Evolutionary conservation across 64 coral and sea anemone species (phyloP).

Genomic region (Stylophora pistillata): DNA sequence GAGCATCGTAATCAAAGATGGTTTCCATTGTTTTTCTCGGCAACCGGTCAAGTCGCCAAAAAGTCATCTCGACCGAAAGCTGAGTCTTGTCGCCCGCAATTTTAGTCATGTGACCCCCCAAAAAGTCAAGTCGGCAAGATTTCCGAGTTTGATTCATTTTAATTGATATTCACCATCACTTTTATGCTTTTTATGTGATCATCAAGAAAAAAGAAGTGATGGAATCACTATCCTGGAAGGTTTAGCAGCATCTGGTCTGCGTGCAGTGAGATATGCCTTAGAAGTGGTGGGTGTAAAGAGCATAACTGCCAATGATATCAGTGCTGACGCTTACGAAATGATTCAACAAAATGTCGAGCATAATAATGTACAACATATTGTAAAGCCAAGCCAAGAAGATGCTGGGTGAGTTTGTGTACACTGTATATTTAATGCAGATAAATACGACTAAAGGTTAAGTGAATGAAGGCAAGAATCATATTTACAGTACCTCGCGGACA

Average conservation of each 20-base stretch:
- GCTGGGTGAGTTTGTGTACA: slow-evolving; percentile 74
- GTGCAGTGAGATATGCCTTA: slow-evolving; percentile 92
- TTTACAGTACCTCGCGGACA: no score
- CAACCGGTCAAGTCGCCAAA: no score
- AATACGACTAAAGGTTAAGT: neutral
- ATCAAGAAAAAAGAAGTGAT: neutral
- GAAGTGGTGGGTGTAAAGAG: slow-evolving; percentile 75
- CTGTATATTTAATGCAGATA: neutral
- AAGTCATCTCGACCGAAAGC: no score
- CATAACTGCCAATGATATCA: slow-evolving; percentile 94
- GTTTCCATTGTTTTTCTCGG: neutral
- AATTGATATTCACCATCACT: neutral
- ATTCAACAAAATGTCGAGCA: slow-evolving; percentile 87
- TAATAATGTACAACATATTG: slow-evolving; percentile 76
- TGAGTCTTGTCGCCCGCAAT: no score
- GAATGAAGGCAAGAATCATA: no score
- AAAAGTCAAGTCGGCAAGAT: no score
- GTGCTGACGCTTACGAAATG: slow-evolving; percentile 83
- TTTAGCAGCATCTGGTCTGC: slow-evolving; percentile 90
- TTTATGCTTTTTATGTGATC: neutral
- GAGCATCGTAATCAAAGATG: neutral
- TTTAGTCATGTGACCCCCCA: no score
- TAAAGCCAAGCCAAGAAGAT: slow-evolving; percentile 84
- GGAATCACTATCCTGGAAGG: slow-evolving; percentile 87
- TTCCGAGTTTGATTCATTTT: no score